A percentile compares a stretch with the other conserved stretches of the same genome.
Evolutionary conservation across 37 sponge, comb jelly and placozoan species (phyloP).

Genomic region (Petrosia ficiformis): DNA sequence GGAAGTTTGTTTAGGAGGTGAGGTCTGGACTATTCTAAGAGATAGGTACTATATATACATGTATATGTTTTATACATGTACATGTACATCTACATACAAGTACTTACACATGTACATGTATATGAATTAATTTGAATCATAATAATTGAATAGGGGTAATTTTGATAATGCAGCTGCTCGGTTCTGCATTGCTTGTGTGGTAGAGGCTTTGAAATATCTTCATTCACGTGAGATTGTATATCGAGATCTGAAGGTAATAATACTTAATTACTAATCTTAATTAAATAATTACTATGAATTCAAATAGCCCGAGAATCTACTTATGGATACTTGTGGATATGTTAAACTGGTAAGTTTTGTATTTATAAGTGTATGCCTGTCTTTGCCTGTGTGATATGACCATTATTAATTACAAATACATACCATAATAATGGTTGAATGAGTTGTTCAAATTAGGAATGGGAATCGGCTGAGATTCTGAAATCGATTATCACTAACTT

Average conservation of each 20-base stretch:
- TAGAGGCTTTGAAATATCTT: constrained; percentile 95
- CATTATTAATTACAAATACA: too few relatives aligned
- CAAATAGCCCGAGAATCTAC: constrained; percentile 97
- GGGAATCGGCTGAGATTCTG: too few relatives aligned
- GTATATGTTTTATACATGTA: too few relatives aligned
- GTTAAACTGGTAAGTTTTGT: constrained; percentile 90
- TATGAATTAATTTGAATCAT: neutral
- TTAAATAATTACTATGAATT: too few relatives aligned
- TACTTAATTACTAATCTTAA: too few relatives aligned
- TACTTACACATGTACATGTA: too few relatives aligned
- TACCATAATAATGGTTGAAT: too few relatives aligned
- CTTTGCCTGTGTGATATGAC: too few relatives aligned
- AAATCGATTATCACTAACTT: too few relatives aligned
- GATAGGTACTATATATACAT: constrained; percentile 52
- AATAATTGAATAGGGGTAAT: neutral
- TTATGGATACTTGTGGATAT: constrained; percentile 88
- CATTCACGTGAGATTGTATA: constrained; percentile 90
- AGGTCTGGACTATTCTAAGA: constrained; percentile 96
- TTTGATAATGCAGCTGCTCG: constrained; percentile 90
- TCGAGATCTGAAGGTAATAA: constrained; percentile 94
- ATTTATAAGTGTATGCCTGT: too few relatives aligned
- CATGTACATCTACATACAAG: too few relatives aligned
- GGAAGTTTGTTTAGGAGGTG: constrained; percentile 98
- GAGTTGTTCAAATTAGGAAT: too few relatives aligned
- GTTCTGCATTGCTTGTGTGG: constrained; percentile 95